Evolutionary conservation across 2,113 vertebrate genomes (phyloP).

Genomic region (Puffinus mauretanicus): DNA sequence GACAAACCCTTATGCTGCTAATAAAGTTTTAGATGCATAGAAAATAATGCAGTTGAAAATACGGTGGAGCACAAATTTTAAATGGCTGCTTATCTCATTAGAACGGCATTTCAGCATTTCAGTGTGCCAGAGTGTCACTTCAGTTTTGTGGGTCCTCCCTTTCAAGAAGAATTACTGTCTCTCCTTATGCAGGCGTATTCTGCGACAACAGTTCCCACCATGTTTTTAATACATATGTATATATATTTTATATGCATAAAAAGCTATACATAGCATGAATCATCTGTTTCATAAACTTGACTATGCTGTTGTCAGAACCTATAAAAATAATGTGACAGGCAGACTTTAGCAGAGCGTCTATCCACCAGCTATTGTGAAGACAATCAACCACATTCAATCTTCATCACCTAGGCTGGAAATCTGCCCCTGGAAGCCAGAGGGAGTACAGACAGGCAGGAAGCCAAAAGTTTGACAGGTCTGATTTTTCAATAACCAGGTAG

Average conservation of each 20-base stretch:
- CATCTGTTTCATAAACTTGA: slow-evolving; percentile 35
- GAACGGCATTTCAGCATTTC: slow-evolving; percentile 2
- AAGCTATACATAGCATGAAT: slow-evolving; percentile 24
- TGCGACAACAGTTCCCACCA: background rate
- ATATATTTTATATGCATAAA: background rate
- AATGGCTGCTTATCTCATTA: slow-evolving; percentile 12
- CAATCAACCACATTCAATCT: background rate
- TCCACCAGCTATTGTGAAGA: background rate
- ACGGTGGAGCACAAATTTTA: background rate
- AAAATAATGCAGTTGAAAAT: slow-evolving; percentile 25
- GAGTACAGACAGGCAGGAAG: background rate
- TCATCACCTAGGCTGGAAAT: slow-evolving; percentile 9
- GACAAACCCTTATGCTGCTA: background rate
- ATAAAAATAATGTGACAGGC: slow-evolving; percentile 43
- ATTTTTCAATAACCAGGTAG: slow-evolving; percentile 18
- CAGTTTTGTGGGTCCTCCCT: background rate
- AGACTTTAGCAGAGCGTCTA: slow-evolving; percentile 8
- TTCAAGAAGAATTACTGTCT: background rate
- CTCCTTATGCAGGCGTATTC: background rate
- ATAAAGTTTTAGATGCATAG: slow-evolving; percentile 39
- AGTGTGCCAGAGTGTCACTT: background rate
- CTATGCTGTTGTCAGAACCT: slow-evolving; percentile 36
- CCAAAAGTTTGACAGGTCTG: background rate
- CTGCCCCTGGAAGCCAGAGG: background rate
- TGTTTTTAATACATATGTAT: slow-evolving; percentile 33